Percentiles rank a stretch among this genome's conserved stretches.
Evolutionary conservation across 2,888 invertebrate species (phyloP).

Genomic region (Augiades crinisus): DNA sequence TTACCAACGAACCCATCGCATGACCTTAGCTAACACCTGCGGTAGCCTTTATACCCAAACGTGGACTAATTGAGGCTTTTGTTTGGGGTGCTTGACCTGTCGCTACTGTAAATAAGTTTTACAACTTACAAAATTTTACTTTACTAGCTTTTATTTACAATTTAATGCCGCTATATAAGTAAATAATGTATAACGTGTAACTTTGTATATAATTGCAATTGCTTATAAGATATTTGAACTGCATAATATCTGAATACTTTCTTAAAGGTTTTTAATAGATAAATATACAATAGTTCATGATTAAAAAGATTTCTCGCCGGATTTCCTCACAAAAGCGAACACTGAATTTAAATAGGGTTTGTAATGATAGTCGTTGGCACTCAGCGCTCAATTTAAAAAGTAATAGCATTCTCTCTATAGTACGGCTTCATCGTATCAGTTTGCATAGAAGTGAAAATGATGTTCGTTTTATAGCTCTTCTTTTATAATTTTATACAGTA

Average conservation of each 20-base stretch:
- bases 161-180: no score
- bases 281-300: no score
- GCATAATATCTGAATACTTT: no score
- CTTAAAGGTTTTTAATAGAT: no score
- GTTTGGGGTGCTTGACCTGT: conserved; percentile 18
- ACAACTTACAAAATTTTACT: background rate
- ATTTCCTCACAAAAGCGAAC: background rate
- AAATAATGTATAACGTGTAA: no score
- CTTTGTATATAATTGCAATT: no score
- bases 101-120: background rate
- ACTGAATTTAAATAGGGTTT: background rate
- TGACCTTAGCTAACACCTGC: conserved; percentile 21
- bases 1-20: conserved; percentile 6
- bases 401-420: background rate
- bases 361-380: background rate
- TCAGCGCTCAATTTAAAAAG: background rate
- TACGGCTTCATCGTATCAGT: background rate
- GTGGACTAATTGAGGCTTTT: conserved; percentile 22
- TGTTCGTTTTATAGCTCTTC: background rate
- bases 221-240: no score
- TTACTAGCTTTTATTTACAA: no score
- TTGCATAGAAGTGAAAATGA: background rate
- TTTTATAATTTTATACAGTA: no score
- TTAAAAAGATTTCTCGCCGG: no score
- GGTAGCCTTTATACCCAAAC: conserved; percentile 11